phyloP scores from a whole-genome alignment of 2,888 invertebrate species.

The Tiliacea citrago region DNA sequence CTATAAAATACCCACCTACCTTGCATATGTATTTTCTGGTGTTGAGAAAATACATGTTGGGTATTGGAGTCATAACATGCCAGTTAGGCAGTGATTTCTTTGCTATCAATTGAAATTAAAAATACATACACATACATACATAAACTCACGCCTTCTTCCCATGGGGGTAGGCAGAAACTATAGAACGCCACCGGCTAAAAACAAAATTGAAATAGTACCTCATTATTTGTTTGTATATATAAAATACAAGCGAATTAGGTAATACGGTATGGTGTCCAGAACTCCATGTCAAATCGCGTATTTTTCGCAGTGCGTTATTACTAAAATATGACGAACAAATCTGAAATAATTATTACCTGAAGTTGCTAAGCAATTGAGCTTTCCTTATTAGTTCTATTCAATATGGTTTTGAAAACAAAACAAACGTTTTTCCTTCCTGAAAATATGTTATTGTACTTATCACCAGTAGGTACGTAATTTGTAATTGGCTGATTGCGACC shows the following conservation, averaged over 20 bases:
- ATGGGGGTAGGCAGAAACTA: too few relatives aligned
- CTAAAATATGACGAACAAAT: not conserved
- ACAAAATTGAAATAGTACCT: not conserved
- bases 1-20: not conserved
- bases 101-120: not conserved
- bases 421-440: not conserved
- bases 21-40: not conserved
- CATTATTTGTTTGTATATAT: not conserved
- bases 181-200: too few relatives aligned
- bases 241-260: not conserved
- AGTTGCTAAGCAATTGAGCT: not conserved
- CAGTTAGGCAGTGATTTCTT: not conserved
- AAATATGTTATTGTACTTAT: not conserved
- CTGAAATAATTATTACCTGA: conserved; percentile 4
- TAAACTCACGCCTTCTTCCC: too few relatives aligned
- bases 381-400: not conserved
- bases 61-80: too few relatives aligned
- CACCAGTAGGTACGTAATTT: not conserved
- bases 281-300: too few relatives aligned
- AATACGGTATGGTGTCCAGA: too few relatives aligned
- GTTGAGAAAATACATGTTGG: too few relatives aligned
- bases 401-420: not conserved
- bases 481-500: not conserved
- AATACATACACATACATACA: too few relatives aligned
- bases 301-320: not conserved